Evolutionary conservation across 64 coral and sea anemone genomes (phyloP), one percentile per base, ranked within the genome.

Genomic region (Cladopsammia gracilis): DNA sequence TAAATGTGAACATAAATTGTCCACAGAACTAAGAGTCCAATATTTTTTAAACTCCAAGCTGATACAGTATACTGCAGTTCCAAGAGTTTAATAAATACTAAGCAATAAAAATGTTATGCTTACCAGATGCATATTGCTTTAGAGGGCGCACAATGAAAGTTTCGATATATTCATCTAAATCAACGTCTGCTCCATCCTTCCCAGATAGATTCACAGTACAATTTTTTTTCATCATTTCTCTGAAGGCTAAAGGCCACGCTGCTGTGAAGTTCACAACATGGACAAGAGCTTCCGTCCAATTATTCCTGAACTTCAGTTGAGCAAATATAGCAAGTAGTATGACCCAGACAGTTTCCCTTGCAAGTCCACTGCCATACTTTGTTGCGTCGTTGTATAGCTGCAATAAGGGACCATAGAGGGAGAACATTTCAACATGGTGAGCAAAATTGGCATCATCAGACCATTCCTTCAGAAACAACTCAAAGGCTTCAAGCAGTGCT

Each of bases 131-230:
- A 64, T 79, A 68, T 18, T 79, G 49, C 47, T 80, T 71, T 16
- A 81, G 47, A 9, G 75, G 78, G 5, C 62, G 54, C 23, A 71
- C 50, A 45, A 88, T 59, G 23, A 62, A 76, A 9, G 83, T 45
- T 43, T 93, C 91, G 1, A 93, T 83, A 25, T 25, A 93, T 42
- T 87, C 84, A 78, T 93, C 74, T 26, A 93, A 19, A 1, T 43
- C 68, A 26, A 94, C 83, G 23, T 57, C 62, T 5, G 73, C 12
- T 1, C 93, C 93, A 5, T 20, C 3, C 48, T 76, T 94, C 14
- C 87, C 93, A 13, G 24, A 43, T 2, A 89, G 12, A 43, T 42
- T 89, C 1, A 94, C 46, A 14, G 66, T 49, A 25, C 76, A 94
- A 22, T 94, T 94, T 10, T 84, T 15, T 70, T 85, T 19, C 7